Conservation (phyloP, 2,113 vertebrate genomes). For the Elanus axillaris region DNA sequence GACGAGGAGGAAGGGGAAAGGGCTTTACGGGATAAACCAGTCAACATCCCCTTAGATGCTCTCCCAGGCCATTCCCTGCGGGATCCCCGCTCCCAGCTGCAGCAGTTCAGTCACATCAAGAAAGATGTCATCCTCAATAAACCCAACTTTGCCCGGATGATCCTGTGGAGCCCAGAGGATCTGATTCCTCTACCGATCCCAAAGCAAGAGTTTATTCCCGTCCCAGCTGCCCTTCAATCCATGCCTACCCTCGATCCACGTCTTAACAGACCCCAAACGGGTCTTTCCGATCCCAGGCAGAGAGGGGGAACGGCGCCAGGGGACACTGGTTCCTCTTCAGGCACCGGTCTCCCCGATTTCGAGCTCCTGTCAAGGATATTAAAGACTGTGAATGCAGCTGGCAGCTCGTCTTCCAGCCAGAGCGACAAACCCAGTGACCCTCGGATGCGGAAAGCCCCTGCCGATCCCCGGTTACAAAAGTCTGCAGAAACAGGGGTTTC, state of each 20-base stretch:
- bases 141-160: slow-evolving; percentile 80
- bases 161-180: slow-evolving; percentile 92
- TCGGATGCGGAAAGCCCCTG: slow-evolving; percentile 76
- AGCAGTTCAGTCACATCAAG: slow-evolving; percentile 95
- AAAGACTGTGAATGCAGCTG: slow-evolving; percentile 81
- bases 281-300: slow-evolving; percentile 49
- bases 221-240: slow-evolving; percentile 83
- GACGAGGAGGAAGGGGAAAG: slow-evolving; percentile 91
- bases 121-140: slow-evolving; percentile 83
- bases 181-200: slow-evolving; percentile 87
- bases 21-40: slow-evolving; percentile 82
- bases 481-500: not conserved
- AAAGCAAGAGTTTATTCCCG: slow-evolving; percentile 83
- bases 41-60: slow-evolving; percentile 84
- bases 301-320: not conserved
- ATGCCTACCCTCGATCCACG: slow-evolving; percentile 76
- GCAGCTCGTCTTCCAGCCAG: slow-evolving; percentile 56
- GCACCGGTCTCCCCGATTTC: slow-evolving; percentile 80
- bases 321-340: not conserved
- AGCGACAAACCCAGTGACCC: slow-evolving; percentile 85
- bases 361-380: slow-evolving; percentile 89
- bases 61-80: slow-evolving; percentile 80
- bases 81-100: slow-evolving; percentile 86
- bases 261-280: slow-evolving; percentile 70
- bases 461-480: slow-evolving; percentile 83